A percentile compares a stretch with the other conserved stretches of the same genome.
Conservation (phyloP, 2,113 vertebrate species). For the Cavia aperea region DNA sequence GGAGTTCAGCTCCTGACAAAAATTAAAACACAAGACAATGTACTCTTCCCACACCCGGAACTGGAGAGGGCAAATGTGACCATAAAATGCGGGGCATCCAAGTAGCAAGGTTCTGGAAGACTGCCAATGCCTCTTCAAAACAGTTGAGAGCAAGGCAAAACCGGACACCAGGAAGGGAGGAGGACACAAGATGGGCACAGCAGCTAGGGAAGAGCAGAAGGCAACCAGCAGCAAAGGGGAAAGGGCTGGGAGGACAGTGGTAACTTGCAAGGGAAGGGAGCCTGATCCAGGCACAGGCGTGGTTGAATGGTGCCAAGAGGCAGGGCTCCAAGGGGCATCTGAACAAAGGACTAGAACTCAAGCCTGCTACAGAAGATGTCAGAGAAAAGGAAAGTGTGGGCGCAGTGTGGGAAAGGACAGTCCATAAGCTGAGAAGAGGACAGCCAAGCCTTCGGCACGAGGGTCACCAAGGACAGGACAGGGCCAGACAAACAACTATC, state of each 20-base stretch:
- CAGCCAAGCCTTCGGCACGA: not conserved
- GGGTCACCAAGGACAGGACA: not conserved
- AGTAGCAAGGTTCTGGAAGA: not conserved
- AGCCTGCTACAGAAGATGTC: not conserved
- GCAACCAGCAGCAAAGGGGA: not conserved
- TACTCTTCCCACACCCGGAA: not conserved
- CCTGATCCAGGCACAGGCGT: not conserved
- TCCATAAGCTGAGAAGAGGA: not conserved
- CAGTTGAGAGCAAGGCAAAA: not conserved
- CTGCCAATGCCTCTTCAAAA: not conserved
- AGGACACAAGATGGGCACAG: not conserved
- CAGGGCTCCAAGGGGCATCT: not conserved
- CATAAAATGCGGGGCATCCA: not conserved
- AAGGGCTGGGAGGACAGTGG: not conserved
- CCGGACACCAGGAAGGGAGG: not conserved
- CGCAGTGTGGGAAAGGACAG: not conserved
- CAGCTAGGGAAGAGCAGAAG: not conserved
- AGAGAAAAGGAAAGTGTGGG: not conserved
- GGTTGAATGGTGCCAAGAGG: not conserved
- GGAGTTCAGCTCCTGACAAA: constrained; percentile 50
- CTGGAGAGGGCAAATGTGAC: not conserved
- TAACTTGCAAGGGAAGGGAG: not conserved
- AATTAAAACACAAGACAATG: constrained; percentile 39
- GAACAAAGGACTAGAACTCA: not conserved
- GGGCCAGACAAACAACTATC: not conserved